phyloP scores from a whole-genome alignment of 1,140 invertebrate genomes.

The Contarinia nasturtii region DNA sequence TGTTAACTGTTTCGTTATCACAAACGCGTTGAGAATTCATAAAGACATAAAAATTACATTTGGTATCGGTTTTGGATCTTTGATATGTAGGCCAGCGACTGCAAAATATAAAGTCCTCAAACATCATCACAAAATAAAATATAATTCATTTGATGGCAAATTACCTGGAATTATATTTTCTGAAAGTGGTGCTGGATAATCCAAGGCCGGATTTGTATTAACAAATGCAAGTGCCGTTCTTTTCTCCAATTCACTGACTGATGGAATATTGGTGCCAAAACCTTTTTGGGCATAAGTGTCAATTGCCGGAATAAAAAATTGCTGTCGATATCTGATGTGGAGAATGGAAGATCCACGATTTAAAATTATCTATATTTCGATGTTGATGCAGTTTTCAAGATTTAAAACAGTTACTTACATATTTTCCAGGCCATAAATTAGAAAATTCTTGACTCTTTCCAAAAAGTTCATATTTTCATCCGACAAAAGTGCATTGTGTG shows the following conservation, averaged over 20 bases:
- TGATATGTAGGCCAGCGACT: conserved; percentile 31
- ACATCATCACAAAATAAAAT: no score
- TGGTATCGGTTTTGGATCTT: conserved; percentile 12
- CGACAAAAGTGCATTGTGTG: not conserved
- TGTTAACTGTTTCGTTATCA: not conserved
- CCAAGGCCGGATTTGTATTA: conserved; percentile 24
- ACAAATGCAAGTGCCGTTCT: conserved; percentile 19
- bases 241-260: not conserved
- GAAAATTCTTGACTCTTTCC: not conserved
- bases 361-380: no score
- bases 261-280: conserved; percentile 1
- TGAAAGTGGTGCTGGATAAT: conserved; percentile 22
- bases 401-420: conserved; percentile 2
- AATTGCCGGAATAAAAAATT: not conserved
- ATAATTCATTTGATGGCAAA: no score
- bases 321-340: not conserved
- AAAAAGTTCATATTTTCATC: not conserved
- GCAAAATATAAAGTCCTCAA: no score
- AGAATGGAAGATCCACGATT: no score
- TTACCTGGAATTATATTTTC: conserved; percentile 31
- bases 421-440: not conserved
- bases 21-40: no score
- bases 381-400: no score
- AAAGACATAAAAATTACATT: no score
- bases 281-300: not conserved